Evolutionary conservation across 2,797 vertebrate species (phyloP), one percentile per base, ranked within the genome.

Genomic region (Meda fulgida): DNA sequence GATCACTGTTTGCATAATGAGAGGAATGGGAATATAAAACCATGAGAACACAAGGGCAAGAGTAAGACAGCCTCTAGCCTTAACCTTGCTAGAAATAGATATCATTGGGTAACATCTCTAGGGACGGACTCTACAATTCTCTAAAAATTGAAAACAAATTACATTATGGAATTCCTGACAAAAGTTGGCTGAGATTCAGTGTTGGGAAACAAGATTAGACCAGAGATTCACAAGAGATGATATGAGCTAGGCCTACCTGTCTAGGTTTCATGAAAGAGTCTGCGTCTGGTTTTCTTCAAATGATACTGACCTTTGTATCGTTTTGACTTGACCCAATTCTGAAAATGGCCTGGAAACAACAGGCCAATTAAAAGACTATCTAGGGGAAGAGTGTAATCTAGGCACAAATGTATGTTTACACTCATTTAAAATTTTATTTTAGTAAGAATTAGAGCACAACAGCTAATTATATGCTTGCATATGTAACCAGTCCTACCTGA

Each of bases 371-470:
- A 23, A 73, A n/a, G 48, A 77, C 75, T 31, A 63, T 66, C 36
- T 87, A 63, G 78, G 43, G 78, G 13, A 87, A 88, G 51, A 89
- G 85, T 78, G 85, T 85, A 86, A 88, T 88, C 89, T 87, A 87
- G 81, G 31, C 66, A 67, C 66, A 48, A 40, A n/a, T n/a, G n/a
- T 40, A 26, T 60, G n/a, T 46, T 60, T 78, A 9, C 7, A 60
- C 29, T 66, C 16, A 16, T 65, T 43, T 81, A 8, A 18, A 21
- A n/a, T 10, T 14, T 38, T 73, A 9, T 66, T 63, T 73, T 4
- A 71, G 13, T 73, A 36, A 36, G 21, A 51, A 36, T 21, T 73
- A 21, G 21, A 72, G 43, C 63, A n/a, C n/a, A 73, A 83, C 81
- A 70, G 55, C 72, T 63, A 69, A 26, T 51, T 79, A 43, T 3